Base-by-base conservation (phyloP, 2,113 vertebrate species). In the Mesembrinibis cayennensis region DNA sequence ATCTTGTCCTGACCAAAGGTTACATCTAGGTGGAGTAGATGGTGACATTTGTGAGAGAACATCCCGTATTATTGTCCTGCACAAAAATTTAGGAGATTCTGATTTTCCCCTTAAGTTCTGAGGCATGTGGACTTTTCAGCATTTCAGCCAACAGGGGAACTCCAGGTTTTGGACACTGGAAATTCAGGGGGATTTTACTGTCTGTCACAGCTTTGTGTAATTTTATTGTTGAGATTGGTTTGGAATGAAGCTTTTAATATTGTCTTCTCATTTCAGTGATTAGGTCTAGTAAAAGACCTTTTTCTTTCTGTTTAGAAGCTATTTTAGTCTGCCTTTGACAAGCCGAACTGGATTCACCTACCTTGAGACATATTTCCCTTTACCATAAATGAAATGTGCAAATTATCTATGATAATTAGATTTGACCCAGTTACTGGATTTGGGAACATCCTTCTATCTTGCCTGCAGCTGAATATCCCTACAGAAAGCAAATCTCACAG, bases 331-430 rank as follows among this genome's bases (percentile, higher is more conserved):
- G 79, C 58, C 34, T 96, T 94, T 91, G 82, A 86, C 79, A 93
- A 93, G 50, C 55, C 0, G 2, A 95, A 80, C 67, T 86, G 92
- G 63, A 92, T 96, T 96, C 88, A 59, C 94, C 76, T 86, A 94
- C 94, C 88, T 93, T 82, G 79, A 95, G 86, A 96, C 71, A 74
- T 44, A 83, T 89, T 97, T 95, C 40, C 59, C 47, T 90, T 89
- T 83, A 61, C 82, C 79, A 83, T 47, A 94, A 90, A 89, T 59
- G 90, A 94, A 96, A 96, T 89, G 85, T 81, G 80, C 88, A 93
- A 92, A 97, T 94, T 95, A 86, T 88, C 93, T 96, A 92, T 95
- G 88, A 96, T 96, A 95, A 97, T 97, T 92, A 97, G 92, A 96
- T 88, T 95, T 94, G 96, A 97, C 95, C 96, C 95, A 95, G 87